A percentile compares a stretch with the other conserved stretches of the same genome.
phyloP scores from a whole-genome alignment of 2,888 invertebrate species.

The Apamea anceps region DNA sequence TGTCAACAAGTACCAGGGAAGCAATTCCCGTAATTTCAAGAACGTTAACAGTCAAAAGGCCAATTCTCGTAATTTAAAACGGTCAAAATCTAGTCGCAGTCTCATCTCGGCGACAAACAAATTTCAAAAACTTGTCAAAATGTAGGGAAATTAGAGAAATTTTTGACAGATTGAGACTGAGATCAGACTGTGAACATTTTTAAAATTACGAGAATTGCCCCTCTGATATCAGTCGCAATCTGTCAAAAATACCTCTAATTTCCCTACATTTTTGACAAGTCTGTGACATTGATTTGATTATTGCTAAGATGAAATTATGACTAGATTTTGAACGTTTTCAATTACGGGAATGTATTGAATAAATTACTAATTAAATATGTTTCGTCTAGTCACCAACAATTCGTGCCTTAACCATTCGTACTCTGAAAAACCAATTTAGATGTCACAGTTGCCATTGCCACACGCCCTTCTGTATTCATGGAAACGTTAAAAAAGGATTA shows the following conservation, averaged over 20 bases:
- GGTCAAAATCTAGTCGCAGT: too few relatives aligned
- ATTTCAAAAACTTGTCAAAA: too few relatives aligned
- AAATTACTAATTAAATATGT: slow-evolving; percentile 23
- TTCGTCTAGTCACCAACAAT: slow-evolving; percentile 14
- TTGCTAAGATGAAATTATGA: not conserved
- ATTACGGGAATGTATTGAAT: not conserved
- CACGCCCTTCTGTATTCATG: slow-evolving; percentile 72
- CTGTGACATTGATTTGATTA: too few relatives aligned
- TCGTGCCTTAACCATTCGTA: slow-evolving; percentile 53
- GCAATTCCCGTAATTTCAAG: not conserved
- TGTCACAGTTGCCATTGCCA: slow-evolving; percentile 72
- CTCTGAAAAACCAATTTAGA: slow-evolving; percentile 77
- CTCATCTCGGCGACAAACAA: too few relatives aligned
- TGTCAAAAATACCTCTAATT: not conserved
- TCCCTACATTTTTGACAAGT: not conserved
- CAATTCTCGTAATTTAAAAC: too few relatives aligned
- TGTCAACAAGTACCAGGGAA: not conserved
- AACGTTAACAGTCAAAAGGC: not conserved
- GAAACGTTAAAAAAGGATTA: slow-evolving; percentile 75
- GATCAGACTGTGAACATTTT: too few relatives aligned
- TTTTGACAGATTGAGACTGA: too few relatives aligned
- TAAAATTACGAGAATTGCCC: too few relatives aligned
- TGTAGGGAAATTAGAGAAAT: too few relatives aligned
- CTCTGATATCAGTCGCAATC: not conserved
- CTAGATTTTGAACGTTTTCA: not conserved